phyloP scores from a whole-genome alignment of 2,113 vertebrate genomes.

The Anhinga anhinga region DNA sequence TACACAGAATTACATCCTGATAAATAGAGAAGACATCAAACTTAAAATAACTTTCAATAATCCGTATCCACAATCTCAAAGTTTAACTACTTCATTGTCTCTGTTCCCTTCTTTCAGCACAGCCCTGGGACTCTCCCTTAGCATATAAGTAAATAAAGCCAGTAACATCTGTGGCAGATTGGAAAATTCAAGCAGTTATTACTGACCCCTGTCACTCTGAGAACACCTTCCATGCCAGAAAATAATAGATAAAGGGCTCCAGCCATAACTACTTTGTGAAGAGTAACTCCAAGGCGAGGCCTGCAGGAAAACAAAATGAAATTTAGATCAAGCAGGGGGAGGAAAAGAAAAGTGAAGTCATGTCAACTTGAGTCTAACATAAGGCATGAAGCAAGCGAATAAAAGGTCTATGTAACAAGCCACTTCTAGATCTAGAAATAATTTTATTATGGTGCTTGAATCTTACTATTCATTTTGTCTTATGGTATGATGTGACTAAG shows the following conservation, averaged over 20 bases:
- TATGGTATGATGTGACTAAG: not conserved
- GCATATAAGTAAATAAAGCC: not conserved
- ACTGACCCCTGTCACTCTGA: conserved; percentile 94
- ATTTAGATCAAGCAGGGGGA: not conserved
- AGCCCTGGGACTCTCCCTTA: not conserved
- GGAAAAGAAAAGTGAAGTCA: not conserved
- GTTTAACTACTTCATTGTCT: not conserved
- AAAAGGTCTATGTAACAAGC: not conserved
- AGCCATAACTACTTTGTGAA: conserved; percentile 89
- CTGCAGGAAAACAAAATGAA: conserved; percentile 69
- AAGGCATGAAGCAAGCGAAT: not conserved
- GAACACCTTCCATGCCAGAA: conserved; percentile 93
- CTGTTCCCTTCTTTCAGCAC: not conserved
- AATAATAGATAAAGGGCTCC: conserved; percentile 92
- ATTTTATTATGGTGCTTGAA: not conserved
- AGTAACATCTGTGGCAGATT: not conserved
- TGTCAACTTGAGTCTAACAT: not conserved
- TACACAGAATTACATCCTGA: not conserved
- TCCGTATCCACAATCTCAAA: not conserved
- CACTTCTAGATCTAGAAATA: not conserved
- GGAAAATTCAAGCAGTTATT: not conserved
- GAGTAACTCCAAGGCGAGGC: conserved; percentile 89
- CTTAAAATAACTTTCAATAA: not conserved
- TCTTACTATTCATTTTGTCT: not conserved
- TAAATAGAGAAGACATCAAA: not conserved